A percentile compares a stretch with the other conserved stretches of the same genome.
These are phyloP conservation scores for Tachysurus fulvidraco DNA, from an alignment of 2,113 vertebrate species.

Conservation along the genomic window DNA sequence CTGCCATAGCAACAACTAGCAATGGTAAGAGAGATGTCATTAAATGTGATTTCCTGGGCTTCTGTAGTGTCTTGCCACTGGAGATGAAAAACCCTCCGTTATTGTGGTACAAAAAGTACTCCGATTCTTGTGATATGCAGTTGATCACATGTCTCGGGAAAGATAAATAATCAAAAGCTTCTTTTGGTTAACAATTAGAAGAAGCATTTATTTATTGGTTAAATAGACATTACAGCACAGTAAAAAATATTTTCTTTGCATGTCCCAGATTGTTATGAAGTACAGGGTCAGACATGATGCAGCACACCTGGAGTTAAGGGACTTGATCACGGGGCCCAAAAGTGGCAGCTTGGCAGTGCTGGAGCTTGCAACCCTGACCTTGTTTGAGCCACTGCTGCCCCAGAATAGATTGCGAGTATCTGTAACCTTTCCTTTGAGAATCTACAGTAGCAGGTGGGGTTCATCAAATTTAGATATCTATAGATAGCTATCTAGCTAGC, in stretches of 20 bases:
- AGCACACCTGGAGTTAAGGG: no score
- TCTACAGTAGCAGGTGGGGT: not conserved
- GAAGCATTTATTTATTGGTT: no score
- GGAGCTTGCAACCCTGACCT: no score
- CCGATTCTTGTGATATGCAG: not conserved
- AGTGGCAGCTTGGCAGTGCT: no score
- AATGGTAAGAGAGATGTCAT: not conserved
- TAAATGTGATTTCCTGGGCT: not conserved
- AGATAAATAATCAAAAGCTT: not conserved
- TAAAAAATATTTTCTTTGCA: no score
- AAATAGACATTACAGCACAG: no score
- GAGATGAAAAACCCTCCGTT: not conserved
- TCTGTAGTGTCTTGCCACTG: not conserved
- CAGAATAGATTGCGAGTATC: no score
- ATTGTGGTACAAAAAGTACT: not conserved
- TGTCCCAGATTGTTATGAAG: no score
- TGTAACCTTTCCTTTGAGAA: not conserved
- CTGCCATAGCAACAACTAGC: constrained; percentile 6
- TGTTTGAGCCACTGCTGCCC: no score
- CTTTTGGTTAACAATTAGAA: not conserved
- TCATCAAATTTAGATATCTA: not conserved
- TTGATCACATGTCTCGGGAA: not conserved
- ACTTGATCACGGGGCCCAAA: no score
- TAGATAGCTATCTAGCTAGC: not conserved
- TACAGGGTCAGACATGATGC: no score